Evolutionary conservation across 1,140 invertebrate genomes (phyloP).

Genomic region (Chlorops oryzae): DNA sequence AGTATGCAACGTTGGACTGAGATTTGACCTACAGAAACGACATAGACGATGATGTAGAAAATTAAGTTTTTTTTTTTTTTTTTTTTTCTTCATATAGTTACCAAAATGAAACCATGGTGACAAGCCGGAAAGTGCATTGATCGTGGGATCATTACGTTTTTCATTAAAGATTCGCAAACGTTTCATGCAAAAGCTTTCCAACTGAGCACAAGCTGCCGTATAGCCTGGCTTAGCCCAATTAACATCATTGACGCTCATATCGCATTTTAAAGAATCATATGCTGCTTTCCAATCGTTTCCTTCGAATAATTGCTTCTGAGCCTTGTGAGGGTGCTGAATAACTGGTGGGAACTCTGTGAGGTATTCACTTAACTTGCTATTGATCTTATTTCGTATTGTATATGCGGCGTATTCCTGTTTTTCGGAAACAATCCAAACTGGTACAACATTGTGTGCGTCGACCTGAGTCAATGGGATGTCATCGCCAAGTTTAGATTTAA

Average conservation of each 20-base stretch:
- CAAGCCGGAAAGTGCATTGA: slow-evolving; percentile 68
- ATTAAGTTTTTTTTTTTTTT: not conserved
- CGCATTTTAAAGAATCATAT: slow-evolving; percentile 59
- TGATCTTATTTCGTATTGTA: slow-evolving; percentile 83
- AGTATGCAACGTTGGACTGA: slow-evolving; percentile 76
- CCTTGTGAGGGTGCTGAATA: slow-evolving; percentile 64
- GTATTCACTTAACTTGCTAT: slow-evolving; percentile 65
- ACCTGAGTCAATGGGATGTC: slow-evolving; percentile 75
- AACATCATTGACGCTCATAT: slow-evolving; percentile 64
- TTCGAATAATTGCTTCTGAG: slow-evolving; percentile 25
- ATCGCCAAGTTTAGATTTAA: slow-evolving; percentile 63
- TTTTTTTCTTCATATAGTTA: slow-evolving; percentile 39
- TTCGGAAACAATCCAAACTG: slow-evolving; percentile 77
- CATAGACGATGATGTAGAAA: slow-evolving; percentile 12
- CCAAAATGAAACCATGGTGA: slow-evolving; percentile 93
- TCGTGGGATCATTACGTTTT: slow-evolving; percentile 75
- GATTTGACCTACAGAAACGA: slow-evolving; percentile 60
- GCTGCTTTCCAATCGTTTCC: slow-evolving; percentile 64
- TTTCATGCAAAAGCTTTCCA: slow-evolving; percentile 67
- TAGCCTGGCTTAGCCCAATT: slow-evolving; percentile 73
- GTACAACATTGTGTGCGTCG: slow-evolving; percentile 84
- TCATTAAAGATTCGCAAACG: slow-evolving; percentile 64
- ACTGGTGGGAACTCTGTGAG: slow-evolving; percentile 80
- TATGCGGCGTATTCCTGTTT: slow-evolving; percentile 83
- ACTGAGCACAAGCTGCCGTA: slow-evolving; percentile 56